These are phyloP conservation scores for Chrysochloris asiatica DNA, from an alignment of 2,113 vertebrate genomes.

Conservation along the genomic window DNA sequence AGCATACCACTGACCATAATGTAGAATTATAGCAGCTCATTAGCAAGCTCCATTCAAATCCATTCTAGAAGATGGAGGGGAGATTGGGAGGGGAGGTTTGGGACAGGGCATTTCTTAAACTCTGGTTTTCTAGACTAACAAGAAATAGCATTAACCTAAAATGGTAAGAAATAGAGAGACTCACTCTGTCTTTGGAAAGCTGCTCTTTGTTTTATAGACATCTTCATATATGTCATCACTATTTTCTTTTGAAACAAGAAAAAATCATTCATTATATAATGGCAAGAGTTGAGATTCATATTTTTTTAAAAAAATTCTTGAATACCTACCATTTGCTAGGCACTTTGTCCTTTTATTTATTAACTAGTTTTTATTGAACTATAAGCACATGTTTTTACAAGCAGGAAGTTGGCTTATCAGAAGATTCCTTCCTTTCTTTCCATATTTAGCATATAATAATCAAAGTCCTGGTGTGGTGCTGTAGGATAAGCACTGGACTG, in stretches of 20 bases:
- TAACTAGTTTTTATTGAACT: conserved; percentile 8
- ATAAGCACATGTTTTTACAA: not conserved
- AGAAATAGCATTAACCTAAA: not conserved
- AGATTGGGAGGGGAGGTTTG: too few species aligned
- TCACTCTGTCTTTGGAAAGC: conserved; percentile 77
- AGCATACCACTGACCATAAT: not conserved
- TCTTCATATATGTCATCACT: conserved; percentile 90
- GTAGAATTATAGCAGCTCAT: not conserved
- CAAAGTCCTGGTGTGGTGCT: too few species aligned
- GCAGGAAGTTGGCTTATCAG: not conserved
- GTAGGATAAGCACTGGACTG: too few species aligned
- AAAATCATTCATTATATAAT: conserved; percentile 23
- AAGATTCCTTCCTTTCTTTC: not conserved
- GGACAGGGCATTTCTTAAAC: not conserved
- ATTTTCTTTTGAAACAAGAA: conserved; percentile 88
- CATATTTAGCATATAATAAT: not conserved
- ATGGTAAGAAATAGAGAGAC: conserved; percentile 65
- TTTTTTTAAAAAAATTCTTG: not conserved
- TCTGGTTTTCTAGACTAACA: not conserved
- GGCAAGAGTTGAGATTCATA: not conserved
- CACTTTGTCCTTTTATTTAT: not conserved
- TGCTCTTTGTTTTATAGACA: conserved; percentile 75
- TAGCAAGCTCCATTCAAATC: not conserved
- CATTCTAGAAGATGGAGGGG: not conserved
- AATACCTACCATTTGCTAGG: not conserved